Base-by-base conservation (phyloP, 2,113 vertebrate species). In the Brienomyrus brachyistius region DNA sequence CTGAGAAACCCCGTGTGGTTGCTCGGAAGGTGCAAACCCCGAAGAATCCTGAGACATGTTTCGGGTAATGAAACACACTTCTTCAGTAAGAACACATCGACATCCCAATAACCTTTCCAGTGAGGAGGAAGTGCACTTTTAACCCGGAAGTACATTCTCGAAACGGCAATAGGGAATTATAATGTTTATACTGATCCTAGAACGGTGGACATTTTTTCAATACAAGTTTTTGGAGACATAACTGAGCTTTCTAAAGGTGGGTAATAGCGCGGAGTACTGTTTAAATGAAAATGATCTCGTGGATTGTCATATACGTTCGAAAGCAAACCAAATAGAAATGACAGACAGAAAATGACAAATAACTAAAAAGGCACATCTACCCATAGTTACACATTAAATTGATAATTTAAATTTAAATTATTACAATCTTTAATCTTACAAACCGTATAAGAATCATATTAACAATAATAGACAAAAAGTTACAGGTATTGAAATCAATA, bases 41-140 rank as follows among this genome's bases (percentile, higher is more conserved):
- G 92, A 92, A n/a, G 92, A 89, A 23, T 87, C 74, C 56, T 92
- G 92, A 88, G 92, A 91, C 92, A 92, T 92, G 27, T 19, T 91
- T 88, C 2, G 19, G n/a, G 27, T 40, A 74, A 52, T 27, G 2
- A 74, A 9, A 74, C 11, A 31, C 35, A 80, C 74, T 47, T 59
- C 43, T 21, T 85, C n/a, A 3, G 19, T 17, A 50, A 50, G n/a
- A 87, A 10, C 31, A 45, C 51, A 87, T 10, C 40, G 27, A 31
- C 85, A 52, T 31, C 47, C 23, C 31, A 77, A 54, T 82, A 51
- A 89, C 88, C 70, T 54, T 59, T 74, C 74, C n/a, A n/a, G 11
- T 31, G 56, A 88, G 23, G 4, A 31, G 70, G n/a, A 82, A 35
- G 21, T 54, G 48, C 19, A 23, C 31, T 21, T 48, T 43, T 59